Evolutionary conservation across 1,140 invertebrate species (phyloP), one percentile per base, ranked within the genome.

Genomic region (Pachyrhynchus sulphureomaculatus): DNA sequence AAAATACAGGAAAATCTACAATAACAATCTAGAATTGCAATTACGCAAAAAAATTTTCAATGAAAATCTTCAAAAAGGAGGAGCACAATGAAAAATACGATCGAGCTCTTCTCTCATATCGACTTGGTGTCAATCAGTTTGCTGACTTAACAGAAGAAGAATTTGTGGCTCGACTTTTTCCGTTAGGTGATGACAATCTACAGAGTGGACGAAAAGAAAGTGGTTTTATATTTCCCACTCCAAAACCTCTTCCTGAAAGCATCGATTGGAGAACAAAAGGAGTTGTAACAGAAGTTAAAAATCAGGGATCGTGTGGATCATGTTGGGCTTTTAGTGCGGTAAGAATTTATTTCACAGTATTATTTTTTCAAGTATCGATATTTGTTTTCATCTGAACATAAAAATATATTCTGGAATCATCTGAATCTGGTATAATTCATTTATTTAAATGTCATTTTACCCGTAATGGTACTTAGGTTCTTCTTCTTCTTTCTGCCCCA

Each of bases 271-370:
- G 88, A 66, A 71, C 81, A 41, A 78, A 88, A 61, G 92, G 92
- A 32, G 89, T 88, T 62, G 93, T 97, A 17, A 96, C 93, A 13
- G 81, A 81, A 1, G 83, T 97, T 21, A 96, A 96, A 78, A 88
- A 96, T 81, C 94, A 96, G 81, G 90, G 88, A 36, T 82, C 86
- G 71, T 96, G 94, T 78, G 93, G 93, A 59, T 92, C 90, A 12
- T 95, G 92, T 79, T 96, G 92, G 92, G 84, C 92, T 37, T 96
- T 96, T 80, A 90, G 89, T 47, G 75, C 86, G 5, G 85, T 88
- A 72, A 82, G 80, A 32, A 32, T 32, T n/a, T n/a, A n/a, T n/a
- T n/a, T n/a, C n/a, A n/a, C n/a, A n/a, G n/a, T n/a, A n/a, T n/a
- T n/a, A n/a, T n/a, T n/a, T n/a, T n/a, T n/a, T n/a, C n/a, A n/a